A percentile compares a stretch with the other conserved stretches of the same genome.
Conservation (phyloP, 2,888 invertebrate genomes). For the Epinotia bilunana region DNA sequence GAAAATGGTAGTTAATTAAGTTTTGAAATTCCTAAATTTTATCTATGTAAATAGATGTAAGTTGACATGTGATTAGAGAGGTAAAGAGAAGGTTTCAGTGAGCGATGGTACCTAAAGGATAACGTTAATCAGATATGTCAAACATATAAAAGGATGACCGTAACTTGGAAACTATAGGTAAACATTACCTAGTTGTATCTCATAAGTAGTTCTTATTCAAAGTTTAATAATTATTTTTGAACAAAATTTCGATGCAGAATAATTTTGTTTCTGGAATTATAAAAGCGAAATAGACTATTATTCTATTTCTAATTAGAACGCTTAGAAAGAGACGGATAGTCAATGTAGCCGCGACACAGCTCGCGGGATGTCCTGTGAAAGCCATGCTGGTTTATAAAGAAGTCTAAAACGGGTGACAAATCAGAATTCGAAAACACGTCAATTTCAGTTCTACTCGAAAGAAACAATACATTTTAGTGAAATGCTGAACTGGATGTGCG, state of each 20-base stretch:
- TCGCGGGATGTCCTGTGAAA: too few relatives aligned
- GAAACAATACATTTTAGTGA: neutral
- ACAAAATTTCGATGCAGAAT: neutral
- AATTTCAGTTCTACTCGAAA: neutral
- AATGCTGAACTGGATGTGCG: neutral
- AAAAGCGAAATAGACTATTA: too few relatives aligned
- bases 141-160: neutral
- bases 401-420: neutral
- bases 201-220: constrained; percentile 4
- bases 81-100: constrained; percentile 41
- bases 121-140: neutral
- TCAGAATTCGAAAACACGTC: neutral
- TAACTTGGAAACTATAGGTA: neutral
- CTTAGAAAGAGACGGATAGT: too few relatives aligned
- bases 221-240: neutral
- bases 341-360: too few relatives aligned
- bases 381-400: neutral
- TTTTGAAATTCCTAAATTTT: constrained; percentile 50
- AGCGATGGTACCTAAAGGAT: neutral
- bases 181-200: constrained; percentile 14
- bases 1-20: constrained; percentile 75
- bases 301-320: too few relatives aligned
- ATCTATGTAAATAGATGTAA: constrained; percentile 61
- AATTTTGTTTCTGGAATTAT: neutral
- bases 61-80: constrained; percentile 48